These are phyloP conservation scores for Campaea margaritaria DNA, from an alignment of 2,888 invertebrate species.

Conservation along the genomic window DNA sequence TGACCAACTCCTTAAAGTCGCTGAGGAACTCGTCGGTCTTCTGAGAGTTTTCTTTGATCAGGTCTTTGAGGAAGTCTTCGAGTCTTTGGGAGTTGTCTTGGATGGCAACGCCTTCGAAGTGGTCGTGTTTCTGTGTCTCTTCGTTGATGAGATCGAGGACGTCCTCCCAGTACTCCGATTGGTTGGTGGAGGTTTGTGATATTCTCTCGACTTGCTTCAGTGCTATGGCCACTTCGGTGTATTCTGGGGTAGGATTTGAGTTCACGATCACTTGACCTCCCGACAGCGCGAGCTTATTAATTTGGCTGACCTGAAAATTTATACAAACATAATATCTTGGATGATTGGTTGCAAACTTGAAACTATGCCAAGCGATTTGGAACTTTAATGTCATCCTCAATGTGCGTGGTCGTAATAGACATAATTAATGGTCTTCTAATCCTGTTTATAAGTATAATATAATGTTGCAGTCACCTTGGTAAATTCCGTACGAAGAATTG, in stretches of 20 bases:
- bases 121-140: slow-evolving; percentile 37
- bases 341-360: no score
- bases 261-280: slow-evolving; percentile 72
- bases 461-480: slow-evolving; percentile 3
- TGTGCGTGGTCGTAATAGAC: no score
- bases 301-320: slow-evolving; percentile 61
- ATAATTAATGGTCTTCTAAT: no score
- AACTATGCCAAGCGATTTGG: no score
- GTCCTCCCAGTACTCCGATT: slow-evolving; percentile 55
- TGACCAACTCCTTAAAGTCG: slow-evolving; percentile 35
- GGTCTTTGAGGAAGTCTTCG: slow-evolving; percentile 12
- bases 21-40: slow-evolving; percentile 22
- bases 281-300: slow-evolving; percentile 66
- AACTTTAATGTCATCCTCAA: no score
- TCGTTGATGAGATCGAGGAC: slow-evolving; percentile 59
- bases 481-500: slow-evolving; percentile 12
- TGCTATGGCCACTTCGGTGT: slow-evolving; percentile 57
- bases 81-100: slow-evolving; percentile 2
- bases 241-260: slow-evolving; percentile 42
- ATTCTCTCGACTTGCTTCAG: slow-evolving; percentile 57
- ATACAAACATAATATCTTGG: not conserved
- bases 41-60: slow-evolving; percentile 2
- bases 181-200: slow-evolving; percentile 53
- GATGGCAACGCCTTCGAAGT: slow-evolving; percentile 7
- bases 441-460: not conserved